These are phyloP conservation scores for Geopemphigus sp. DNA, from an alignment of 1,140 invertebrate genomes.

Conservation along the genomic window DNA sequence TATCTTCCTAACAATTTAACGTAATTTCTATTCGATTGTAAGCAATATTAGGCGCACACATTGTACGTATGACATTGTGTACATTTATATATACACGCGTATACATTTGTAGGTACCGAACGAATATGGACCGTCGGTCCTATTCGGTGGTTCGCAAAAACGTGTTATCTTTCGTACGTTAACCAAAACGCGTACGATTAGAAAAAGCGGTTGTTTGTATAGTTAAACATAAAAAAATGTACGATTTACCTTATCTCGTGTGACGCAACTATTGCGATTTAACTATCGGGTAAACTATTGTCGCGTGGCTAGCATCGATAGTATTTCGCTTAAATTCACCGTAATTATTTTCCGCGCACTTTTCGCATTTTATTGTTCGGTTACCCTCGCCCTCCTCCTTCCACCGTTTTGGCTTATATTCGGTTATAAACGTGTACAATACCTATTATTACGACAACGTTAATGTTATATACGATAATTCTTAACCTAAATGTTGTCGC, in stretches of 20 bases:
- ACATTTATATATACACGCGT: not conserved
- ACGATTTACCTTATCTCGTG: not conserved
- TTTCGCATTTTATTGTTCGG: not conserved
- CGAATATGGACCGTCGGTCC: not conserved
- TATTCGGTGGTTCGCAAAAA: not conserved
- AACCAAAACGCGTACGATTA: not conserved
- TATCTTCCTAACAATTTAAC: not conserved
- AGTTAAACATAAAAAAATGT: conserved; percentile 34
- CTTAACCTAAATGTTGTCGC: not conserved
- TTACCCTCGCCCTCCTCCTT: too few relatives aligned
- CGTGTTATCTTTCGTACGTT: conserved; percentile 13
- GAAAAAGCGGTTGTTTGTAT: not conserved
- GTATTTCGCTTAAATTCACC: not conserved
- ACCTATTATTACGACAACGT: not conserved
- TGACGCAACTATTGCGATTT: not conserved
- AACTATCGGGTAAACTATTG: not conserved
- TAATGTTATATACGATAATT: conserved; percentile 6
- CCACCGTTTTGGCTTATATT: conserved; percentile 6
- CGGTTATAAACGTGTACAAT: not conserved
- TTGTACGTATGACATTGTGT: not conserved
- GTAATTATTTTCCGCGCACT: not conserved
- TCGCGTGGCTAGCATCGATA: not conserved
- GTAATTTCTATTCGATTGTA: conserved; percentile 14
- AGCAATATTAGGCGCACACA: conserved; percentile 30
- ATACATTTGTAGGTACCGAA: not conserved